phyloP scores from a whole-genome alignment of 2,113 vertebrate species.

The Triplophysa rosa region DNA sequence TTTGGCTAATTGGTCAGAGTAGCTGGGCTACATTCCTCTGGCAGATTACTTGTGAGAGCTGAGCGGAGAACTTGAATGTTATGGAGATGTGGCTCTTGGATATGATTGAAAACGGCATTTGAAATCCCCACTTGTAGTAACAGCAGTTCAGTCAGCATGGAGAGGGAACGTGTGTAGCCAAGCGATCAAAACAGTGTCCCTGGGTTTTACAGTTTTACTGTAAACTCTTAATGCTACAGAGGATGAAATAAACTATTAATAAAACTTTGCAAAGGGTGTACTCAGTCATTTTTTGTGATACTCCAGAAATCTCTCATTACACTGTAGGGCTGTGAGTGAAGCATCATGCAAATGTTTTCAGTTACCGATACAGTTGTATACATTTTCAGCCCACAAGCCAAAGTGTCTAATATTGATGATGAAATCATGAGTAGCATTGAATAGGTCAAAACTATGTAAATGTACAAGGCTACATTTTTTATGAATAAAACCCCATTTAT shows the following conservation, averaged over 20 bases:
- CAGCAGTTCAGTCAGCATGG: constrained; percentile 18
- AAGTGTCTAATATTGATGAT: no score
- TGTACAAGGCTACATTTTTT: no score
- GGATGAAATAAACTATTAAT: background rate
- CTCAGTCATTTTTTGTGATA: no score
- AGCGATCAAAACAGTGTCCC: background rate
- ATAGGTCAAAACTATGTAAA: no score
- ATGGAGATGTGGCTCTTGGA: constrained; percentile 19
- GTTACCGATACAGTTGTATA: no score
- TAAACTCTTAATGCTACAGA: background rate
- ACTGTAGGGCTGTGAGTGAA: no score
- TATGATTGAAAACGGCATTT: background rate
- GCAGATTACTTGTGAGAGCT: constrained; percentile 2
- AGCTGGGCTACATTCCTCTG: constrained; percentile 15
- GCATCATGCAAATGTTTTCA: no score
- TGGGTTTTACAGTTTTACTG: background rate
- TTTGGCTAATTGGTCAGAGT: constrained; percentile 17
- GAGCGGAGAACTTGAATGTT: background rate
- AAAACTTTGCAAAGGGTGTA: no score
- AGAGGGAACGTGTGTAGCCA: background rate
- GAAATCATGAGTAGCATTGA: no score
- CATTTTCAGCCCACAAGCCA: no score
- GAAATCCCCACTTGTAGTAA: background rate
- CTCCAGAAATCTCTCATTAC: no score
- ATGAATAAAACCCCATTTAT: background rate